phyloP scores from a whole-genome alignment of 2,113 vertebrate genomes.

The Axis porcinus region DNA sequence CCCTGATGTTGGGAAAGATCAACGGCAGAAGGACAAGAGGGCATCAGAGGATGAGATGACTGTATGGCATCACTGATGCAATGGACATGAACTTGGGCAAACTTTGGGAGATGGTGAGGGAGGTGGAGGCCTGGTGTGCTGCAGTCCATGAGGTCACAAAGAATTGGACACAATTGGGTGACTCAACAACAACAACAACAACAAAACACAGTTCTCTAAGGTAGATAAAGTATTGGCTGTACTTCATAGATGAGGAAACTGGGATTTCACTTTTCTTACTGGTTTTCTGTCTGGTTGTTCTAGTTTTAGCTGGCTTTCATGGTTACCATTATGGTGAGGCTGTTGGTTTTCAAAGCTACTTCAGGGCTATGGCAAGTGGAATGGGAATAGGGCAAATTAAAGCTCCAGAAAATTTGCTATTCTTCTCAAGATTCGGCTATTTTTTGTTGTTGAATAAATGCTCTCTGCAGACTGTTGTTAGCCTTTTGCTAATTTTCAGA shows the following conservation, averaged over 20 bases:
- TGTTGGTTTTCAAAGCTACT: not conserved
- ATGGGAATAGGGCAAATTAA: not conserved
- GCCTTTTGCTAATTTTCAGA: not conserved
- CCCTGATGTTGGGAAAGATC: not conserved
- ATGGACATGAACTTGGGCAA: not conserved
- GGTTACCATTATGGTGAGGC: not conserved
- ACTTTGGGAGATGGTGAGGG: not conserved
- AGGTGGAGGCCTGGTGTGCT: not conserved
- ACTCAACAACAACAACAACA: not conserved
- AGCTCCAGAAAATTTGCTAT: not conserved
- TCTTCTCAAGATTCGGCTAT: not conserved
- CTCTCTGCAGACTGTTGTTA: not conserved
- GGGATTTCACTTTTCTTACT: not conserved
- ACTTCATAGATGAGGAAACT: not conserved
- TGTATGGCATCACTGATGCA: not conserved
- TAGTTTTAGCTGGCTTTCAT: not conserved
- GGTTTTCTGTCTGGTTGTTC: not conserved
- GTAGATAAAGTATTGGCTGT: not conserved
- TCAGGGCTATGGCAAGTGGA: not conserved
- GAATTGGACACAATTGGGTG: not conserved
- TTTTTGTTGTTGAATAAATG: not conserved
- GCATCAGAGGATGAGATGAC: not conserved
- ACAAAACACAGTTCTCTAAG: not conserved
- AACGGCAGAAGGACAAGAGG: not conserved
- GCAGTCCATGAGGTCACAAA: not conserved